Conservation (phyloP, 2,888 invertebrate genomes). For the Caenorhabditis virilis region DNA sequence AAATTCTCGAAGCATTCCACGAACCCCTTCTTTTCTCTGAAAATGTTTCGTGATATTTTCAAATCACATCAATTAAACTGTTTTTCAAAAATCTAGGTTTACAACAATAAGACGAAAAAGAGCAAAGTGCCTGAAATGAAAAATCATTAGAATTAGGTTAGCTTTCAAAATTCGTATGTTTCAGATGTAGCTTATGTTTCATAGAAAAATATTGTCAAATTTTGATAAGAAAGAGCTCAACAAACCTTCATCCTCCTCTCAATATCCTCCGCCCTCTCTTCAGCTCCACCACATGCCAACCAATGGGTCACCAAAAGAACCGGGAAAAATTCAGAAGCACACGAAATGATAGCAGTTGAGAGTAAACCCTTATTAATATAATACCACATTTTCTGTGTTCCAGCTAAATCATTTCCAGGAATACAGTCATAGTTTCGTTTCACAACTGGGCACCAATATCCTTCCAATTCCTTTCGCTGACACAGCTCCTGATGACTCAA, state of each 20-base stretch:
- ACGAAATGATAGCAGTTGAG: conserved; percentile 63
- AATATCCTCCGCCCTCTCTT: conserved; percentile 64
- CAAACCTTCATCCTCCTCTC: conserved; percentile 50
- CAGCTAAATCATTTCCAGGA: conserved; percentile 55
- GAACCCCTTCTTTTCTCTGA: conserved; percentile 44
- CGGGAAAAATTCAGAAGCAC: conserved; percentile 67
- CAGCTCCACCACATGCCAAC: conserved; percentile 66
- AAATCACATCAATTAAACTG: no score
- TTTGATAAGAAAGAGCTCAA: no score
- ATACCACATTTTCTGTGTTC: conserved; percentile 65
- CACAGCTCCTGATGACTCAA: conserved; percentile 65
- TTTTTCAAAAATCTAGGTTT: no score
- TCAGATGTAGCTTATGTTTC: no score
- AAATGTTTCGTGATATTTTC: no score
- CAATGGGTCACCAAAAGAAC: conserved; percentile 66
- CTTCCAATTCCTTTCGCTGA: conserved; percentile 64
- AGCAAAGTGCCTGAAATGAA: no score
- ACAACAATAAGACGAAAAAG: no score
- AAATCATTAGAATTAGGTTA: no score
- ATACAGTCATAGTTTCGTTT: conserved; percentile 60
- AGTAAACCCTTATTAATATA: conserved; percentile 56
- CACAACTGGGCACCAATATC: conserved; percentile 67
- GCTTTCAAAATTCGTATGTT: no score
- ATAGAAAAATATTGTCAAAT: no score
- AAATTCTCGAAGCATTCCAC: conserved; percentile 61